phyloP scores from a whole-genome alignment of 2,888 invertebrate genomes.

The Xanthia togata region DNA sequence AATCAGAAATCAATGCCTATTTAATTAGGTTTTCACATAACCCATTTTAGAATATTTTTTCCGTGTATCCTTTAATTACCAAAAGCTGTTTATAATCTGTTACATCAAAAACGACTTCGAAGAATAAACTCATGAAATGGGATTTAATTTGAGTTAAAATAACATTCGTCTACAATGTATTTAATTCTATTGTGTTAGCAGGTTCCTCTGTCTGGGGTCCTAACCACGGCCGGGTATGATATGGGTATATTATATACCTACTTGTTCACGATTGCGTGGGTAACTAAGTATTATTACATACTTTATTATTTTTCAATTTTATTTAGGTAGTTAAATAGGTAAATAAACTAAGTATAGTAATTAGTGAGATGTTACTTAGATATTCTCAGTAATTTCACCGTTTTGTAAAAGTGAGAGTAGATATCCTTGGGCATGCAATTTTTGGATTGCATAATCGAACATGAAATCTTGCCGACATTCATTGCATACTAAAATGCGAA shows the following conservation, averaged over 20 bases:
- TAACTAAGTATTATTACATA: neutral
- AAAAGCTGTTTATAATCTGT: slow-evolving; percentile 25
- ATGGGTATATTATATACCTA: too few species aligned
- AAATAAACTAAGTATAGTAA: neutral
- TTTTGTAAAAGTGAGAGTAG: neutral
- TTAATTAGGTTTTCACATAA: slow-evolving; percentile 21
- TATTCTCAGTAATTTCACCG: neutral
- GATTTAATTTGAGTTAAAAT: slow-evolving; percentile 36
- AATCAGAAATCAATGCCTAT: slow-evolving; percentile 22
- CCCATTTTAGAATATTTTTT: neutral
- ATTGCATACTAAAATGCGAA: neutral
- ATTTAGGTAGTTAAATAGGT: neutral
- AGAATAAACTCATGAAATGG: slow-evolving; percentile 19
- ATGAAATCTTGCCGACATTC: neutral
- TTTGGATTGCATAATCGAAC: neutral
- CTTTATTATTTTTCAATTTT: neutral
- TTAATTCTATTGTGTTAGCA: slow-evolving; percentile 29
- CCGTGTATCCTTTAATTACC: neutral
- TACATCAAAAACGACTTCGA: slow-evolving; percentile 16
- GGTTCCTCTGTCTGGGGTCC: neutral
- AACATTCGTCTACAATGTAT: slow-evolving; percentile 22
- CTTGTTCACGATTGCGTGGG: slow-evolving; percentile 6
- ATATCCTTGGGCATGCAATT: neutral
- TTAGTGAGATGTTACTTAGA: neutral
- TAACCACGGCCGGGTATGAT: neutral